Conservation (phyloP, 2,888 invertebrate species). For the Tupiocoris notatus region DNA sequence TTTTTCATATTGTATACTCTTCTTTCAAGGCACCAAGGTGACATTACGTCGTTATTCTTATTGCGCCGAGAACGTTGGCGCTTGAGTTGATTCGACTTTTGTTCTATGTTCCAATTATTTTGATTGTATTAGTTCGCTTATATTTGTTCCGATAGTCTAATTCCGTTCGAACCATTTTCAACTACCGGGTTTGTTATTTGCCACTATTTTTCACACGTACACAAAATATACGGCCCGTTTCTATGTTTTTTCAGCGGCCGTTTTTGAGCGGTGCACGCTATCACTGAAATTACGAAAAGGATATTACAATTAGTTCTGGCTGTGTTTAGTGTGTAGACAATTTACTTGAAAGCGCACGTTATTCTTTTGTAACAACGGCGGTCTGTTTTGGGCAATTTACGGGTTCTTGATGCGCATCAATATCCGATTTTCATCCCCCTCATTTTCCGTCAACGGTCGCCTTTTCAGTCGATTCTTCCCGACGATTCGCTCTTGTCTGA, state of each 20-base stretch:
- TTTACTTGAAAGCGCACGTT: neutral
- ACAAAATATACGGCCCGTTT: too few species aligned
- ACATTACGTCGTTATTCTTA: neutral
- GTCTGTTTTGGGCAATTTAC: too few species aligned
- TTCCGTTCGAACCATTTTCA: neutral
- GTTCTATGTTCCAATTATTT: conserved; percentile 26
- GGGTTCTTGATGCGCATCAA: too few species aligned
- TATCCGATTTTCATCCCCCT: too few species aligned
- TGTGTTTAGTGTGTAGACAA: conserved; percentile 21
- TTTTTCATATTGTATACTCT: conserved; percentile 3
- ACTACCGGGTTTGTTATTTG: neutral
- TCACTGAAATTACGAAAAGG: neutral
- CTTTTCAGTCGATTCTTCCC: too few species aligned
- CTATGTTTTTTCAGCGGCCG: too few species aligned
- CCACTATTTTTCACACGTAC: too few species aligned
- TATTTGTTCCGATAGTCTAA: neutral
- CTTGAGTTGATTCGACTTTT: neutral
- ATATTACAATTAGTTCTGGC: conserved; percentile 20
- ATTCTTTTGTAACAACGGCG: too few species aligned
- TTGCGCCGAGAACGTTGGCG: neutral
- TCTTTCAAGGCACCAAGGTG: conserved; percentile 27
- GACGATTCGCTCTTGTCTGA: too few species aligned
- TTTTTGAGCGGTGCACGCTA: neutral
- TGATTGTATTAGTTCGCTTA: conserved; percentile 18
- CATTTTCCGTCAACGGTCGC: too few species aligned